These are phyloP conservation scores for Achlya flavicornis DNA, from an alignment of 2,888 invertebrate species.

Conservation along the genomic window DNA sequence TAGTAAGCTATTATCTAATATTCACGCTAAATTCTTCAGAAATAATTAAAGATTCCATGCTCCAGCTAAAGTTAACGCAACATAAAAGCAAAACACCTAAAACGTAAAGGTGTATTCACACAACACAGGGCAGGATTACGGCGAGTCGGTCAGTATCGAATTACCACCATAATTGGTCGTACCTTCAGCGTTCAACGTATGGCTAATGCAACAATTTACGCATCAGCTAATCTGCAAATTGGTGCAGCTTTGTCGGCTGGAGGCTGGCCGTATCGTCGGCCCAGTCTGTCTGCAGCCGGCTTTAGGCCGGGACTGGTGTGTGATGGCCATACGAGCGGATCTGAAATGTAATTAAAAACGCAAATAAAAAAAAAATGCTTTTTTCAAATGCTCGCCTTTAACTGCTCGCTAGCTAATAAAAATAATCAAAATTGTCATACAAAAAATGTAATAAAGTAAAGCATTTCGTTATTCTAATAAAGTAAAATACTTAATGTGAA, in stretches of 20 bases:
- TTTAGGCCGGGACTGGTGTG: constrained; percentile 29
- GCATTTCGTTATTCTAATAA: no score
- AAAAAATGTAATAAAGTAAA: no score
- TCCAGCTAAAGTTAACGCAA: neutral
- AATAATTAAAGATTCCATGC: neutral
- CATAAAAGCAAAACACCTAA: neutral
- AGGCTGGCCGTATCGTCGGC: constrained; percentile 48
- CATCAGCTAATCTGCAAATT: constrained; percentile 79
- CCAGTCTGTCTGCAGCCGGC: constrained; percentile 47
- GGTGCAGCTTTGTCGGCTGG: constrained; percentile 74
- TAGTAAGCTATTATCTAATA: no score
- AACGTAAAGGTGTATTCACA: constrained; percentile 49
- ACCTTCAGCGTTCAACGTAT: constrained; percentile 57
- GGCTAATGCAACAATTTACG: constrained; percentile 79
- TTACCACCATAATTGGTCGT: constrained; percentile 69
- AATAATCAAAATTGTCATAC: no score
- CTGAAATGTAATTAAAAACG: neutral
- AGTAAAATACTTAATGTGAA: no score
- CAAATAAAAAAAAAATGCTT: neutral
- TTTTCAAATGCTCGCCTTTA: no score
- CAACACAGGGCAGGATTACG: constrained; percentile 37
- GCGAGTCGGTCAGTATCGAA: constrained; percentile 46
- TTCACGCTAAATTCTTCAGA: neutral
- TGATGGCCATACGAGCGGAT: constrained; percentile 21
- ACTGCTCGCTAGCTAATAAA: no score